These are phyloP conservation scores for Eublepharis macularius DNA, from an alignment of 2,113 vertebrate genomes.

Conservation along the genomic window DNA sequence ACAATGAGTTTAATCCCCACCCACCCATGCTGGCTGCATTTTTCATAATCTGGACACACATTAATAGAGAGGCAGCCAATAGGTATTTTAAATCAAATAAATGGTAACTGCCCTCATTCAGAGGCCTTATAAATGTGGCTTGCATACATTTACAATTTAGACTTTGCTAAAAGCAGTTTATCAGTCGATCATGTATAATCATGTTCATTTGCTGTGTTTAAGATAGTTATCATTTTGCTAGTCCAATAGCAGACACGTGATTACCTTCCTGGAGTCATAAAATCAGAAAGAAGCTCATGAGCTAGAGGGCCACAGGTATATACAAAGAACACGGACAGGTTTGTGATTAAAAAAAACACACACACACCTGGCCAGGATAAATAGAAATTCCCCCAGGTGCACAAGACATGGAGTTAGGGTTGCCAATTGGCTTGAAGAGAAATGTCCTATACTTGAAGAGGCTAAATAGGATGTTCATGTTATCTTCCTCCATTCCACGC, in stretches of 20 bases:
- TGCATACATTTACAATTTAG: slow-evolving; percentile 7
- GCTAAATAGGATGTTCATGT: too few relatives aligned
- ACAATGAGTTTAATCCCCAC: background rate
- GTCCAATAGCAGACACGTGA: background rate
- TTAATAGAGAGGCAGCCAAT: too few relatives aligned
- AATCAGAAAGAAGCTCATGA: background rate
- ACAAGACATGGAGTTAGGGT: too few relatives aligned
- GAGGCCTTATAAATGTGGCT: background rate
- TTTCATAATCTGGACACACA: background rate
- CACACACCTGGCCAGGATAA: background rate
- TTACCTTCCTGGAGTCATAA: background rate
- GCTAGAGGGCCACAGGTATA: background rate
- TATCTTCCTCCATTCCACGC: too few relatives aligned
- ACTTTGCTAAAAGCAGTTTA: background rate
- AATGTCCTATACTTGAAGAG: too few relatives aligned
- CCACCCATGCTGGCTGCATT: background rate
- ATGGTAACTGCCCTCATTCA: slow-evolving; percentile 34
- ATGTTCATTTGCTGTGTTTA: background rate
- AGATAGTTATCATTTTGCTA: background rate
- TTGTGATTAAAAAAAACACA: background rate
- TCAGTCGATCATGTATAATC: background rate
- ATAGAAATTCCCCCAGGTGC: background rate
- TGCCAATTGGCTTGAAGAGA: too few relatives aligned
- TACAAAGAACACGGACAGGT: background rate
- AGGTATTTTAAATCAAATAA: background rate